Evolutionary conservation across 2,888 invertebrate genomes (phyloP).

Genomic region (Petrolisthes manimaculis): DNA sequence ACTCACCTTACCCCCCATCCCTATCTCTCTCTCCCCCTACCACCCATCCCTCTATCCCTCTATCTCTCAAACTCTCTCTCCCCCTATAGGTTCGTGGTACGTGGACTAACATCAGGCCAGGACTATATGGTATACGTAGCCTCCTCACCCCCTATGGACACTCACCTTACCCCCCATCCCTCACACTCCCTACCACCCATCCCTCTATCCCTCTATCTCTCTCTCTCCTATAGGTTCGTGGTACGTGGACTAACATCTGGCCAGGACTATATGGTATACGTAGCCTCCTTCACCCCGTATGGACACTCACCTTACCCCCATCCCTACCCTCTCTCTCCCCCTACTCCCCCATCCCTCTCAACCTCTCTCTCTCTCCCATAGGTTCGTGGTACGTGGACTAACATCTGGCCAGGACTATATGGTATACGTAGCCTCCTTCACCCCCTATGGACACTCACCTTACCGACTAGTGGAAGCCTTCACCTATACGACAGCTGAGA

Average conservation of each 20-base stretch:
- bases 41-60: no score
- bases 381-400: conserved; percentile 54
- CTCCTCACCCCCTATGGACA: no score
- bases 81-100: no score
- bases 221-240: background rate
- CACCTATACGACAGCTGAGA: conserved; percentile 62
- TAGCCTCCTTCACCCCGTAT: background rate
- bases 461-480: conserved; percentile 58
- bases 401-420: conserved; percentile 56
- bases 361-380: conserved; percentile 18
- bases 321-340: no score
- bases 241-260: background rate
- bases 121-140: no score
- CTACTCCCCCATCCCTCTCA: no score
- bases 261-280: background rate
- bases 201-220: no score
- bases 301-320: no score
- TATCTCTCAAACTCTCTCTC: background rate
- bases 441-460: conserved; percentile 56
- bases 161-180: no score
- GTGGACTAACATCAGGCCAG: background rate
- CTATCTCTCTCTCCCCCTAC: background rate
- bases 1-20: background rate
- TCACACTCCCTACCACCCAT: no score
- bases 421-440: conserved; percentile 61